Conservation (phyloP, 2,797 vertebrate genomes). For the Melanotaenia boesemani region DNA sequence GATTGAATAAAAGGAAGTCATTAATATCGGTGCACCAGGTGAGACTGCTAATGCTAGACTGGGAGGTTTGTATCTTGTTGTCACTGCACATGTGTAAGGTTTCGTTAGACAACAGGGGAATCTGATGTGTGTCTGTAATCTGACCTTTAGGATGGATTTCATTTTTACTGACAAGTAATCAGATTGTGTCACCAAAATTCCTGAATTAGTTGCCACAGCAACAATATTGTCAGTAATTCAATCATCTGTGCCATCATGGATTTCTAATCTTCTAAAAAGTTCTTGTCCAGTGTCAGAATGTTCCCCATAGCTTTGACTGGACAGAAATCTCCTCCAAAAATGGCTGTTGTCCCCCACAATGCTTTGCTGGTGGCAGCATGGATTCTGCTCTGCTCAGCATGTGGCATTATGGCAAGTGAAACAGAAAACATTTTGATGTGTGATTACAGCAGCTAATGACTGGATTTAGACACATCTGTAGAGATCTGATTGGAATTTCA, state of each 20-base stretch:
- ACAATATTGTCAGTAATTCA: background rate
- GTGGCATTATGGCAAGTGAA: background rate
- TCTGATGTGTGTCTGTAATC: background rate
- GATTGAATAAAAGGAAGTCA: constrained; percentile 11
- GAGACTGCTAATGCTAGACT: background rate
- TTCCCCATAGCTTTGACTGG: background rate
- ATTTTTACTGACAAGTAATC: background rate
- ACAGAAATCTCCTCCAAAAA: background rate
- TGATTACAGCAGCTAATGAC: background rate
- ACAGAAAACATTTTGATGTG: background rate
- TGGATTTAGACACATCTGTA: background rate
- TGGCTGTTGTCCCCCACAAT: background rate
- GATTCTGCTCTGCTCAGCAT: background rate
- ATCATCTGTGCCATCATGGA: too few relatives aligned
- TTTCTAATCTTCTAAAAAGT: background rate
- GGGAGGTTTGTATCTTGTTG: background rate
- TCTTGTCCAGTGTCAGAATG: background rate
- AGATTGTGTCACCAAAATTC: background rate
- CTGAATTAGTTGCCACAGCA: background rate
- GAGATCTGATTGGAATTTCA: background rate
- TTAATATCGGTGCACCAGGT: constrained; percentile 5
- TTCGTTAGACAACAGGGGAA: background rate
- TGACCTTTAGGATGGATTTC: background rate
- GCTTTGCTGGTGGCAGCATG: background rate
- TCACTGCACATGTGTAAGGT: background rate